Evolutionary conservation across 2,797 vertebrate species (phyloP), one percentile per base, ranked within the genome.

Genomic region (Anableps anableps): DNA sequence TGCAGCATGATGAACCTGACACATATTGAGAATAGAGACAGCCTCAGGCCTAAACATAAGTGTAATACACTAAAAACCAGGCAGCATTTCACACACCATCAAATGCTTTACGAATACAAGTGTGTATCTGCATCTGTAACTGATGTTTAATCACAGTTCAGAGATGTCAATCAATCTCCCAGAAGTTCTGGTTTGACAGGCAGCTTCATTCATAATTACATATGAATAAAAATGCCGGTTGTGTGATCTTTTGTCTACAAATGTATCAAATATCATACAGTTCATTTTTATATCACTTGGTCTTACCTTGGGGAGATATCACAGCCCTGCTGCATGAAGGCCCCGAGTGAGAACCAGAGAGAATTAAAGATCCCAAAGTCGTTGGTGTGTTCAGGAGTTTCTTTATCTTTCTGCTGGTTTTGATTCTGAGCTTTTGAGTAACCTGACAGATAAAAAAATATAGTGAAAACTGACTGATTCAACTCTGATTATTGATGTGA

Each of bases 291-390:
- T 26, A n/a, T 43, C 23, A 70, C 6, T 43, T 26, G 0, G 3
- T n/a, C 0, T 79, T 88, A 96, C 97, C 88, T 95, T 83, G 93
- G 97, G 36, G 91, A 97, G 92, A 90, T 97, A 94, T 96, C 97
- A 90, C 92, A 97, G 77, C 95, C 96, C 93, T 93, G 94, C 89
- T 93, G 93, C 96, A 92, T 91, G 91, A 95, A 97, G 74, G 64
- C 92, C 19, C 84, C 86, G 0, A 96, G 94, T 0, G 95, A 96
- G 88, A 96, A 96, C 96, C 96, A 96, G 6, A 96, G 92, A 11
- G 95, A 96, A 80, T 96, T 96, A 48, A 96, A 96, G 92, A 96
- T 89, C 64, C 96, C 96, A 83, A 96, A 97, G 89, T 95, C 96
- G 1, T 96, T 94, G 88, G 91, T 96, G 92, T 95, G 85, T 66